Evolutionary conservation across 2,888 invertebrate genomes (phyloP).

Genomic region (Smittia sp.): DNA sequence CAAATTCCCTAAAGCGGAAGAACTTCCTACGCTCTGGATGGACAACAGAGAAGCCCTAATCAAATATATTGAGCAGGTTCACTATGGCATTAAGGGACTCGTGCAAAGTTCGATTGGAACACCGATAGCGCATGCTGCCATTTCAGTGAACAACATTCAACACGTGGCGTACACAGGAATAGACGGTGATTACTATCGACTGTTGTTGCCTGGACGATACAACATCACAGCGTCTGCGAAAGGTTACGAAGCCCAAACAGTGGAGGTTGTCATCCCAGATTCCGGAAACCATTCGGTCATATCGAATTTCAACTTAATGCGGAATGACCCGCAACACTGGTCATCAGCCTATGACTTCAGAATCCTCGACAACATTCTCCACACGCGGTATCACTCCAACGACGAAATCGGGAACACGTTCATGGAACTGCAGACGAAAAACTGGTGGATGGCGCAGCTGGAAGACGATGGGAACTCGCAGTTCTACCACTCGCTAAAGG

Average conservation of each 20-base stretch:
- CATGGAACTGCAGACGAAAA: slow-evolving; percentile 66
- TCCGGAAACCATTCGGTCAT: slow-evolving; percentile 57
- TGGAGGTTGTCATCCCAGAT: slow-evolving; percentile 59
- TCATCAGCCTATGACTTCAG: slow-evolving; percentile 77
- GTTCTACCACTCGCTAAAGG: slow-evolving; percentile 67
- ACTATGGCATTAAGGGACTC: slow-evolving; percentile 65
- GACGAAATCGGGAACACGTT: slow-evolving; percentile 64
- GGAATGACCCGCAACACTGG: slow-evolving; percentile 81
- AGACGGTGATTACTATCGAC: slow-evolving; percentile 90
- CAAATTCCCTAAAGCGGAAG: slow-evolving; percentile 81
- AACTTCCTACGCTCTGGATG: slow-evolving; percentile 71
- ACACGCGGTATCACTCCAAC: slow-evolving; percentile 64
- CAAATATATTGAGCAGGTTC: slow-evolving; percentile 77
- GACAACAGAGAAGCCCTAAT: slow-evolving; percentile 86
- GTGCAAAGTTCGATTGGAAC: slow-evolving; percentile 52
- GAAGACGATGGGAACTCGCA: slow-evolving; percentile 65
- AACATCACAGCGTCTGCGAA: slow-evolving; percentile 67
- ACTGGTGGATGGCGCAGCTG: slow-evolving; percentile 68
- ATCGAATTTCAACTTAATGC: slow-evolving; percentile 75
- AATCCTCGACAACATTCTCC: slow-evolving; percentile 64
- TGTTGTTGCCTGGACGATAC: slow-evolving; percentile 85
- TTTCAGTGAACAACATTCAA: slow-evolving; percentile 72
- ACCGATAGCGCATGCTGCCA: slow-evolving; percentile 63
- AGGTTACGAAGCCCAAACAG: slow-evolving; percentile 59
- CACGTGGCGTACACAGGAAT: slow-evolving; percentile 78